Conservation (phyloP, 1,140 invertebrate genomes). For the Cydia amplana region DNA sequence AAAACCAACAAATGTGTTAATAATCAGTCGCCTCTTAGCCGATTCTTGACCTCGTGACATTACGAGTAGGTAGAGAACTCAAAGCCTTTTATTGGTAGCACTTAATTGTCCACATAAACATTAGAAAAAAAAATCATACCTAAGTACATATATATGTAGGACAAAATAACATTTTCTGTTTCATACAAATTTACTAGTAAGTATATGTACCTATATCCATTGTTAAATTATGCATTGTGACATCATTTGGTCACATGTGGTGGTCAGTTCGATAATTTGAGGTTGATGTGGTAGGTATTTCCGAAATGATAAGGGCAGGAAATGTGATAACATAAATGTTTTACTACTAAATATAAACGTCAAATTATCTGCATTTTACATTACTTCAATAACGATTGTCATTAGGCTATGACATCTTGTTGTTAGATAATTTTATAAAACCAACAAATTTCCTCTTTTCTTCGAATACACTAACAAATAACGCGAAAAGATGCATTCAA, state of each 20-base stretch:
- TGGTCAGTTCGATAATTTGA: neutral
- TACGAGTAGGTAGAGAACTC: too few relatives aligned
- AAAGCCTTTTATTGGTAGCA: too few relatives aligned
- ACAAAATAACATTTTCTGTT: too few relatives aligned
- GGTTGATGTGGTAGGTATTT: neutral
- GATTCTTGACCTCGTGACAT: neutral
- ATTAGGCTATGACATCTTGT: too few relatives aligned
- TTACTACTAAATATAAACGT: neutral
- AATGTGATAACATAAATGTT: neutral
- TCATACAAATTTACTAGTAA: too few relatives aligned
- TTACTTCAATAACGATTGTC: neutral
- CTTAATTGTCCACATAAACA: too few relatives aligned
- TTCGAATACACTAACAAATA: neutral
- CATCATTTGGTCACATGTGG: neutral
- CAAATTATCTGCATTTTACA: neutral
- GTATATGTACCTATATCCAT: too few relatives aligned
- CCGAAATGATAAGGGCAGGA: neutral
- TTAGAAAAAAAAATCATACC: too few relatives aligned
- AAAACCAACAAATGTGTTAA: constrained; percentile 24
- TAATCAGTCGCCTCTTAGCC: neutral
- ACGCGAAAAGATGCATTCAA: neutral
- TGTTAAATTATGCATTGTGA: too few relatives aligned
- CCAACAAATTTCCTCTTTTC: too few relatives aligned
- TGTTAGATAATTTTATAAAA: too few relatives aligned
- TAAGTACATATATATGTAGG: too few relatives aligned